These are phyloP conservation scores for Eriocheir sinensis DNA, from an alignment of 1,140 invertebrate genomes.

Conservation along the genomic window DNA sequence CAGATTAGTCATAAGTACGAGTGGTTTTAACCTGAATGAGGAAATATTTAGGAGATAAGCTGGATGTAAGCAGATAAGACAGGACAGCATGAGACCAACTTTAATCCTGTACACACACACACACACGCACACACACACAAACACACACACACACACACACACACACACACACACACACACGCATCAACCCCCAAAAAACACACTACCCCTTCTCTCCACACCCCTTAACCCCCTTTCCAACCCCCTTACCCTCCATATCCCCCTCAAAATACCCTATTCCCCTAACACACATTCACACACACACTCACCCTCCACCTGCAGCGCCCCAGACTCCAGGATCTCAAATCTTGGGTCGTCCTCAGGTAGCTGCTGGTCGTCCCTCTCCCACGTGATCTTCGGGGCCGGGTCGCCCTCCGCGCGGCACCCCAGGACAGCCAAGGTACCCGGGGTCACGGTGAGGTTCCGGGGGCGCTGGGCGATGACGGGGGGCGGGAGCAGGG, in stretches of 20 bases:
- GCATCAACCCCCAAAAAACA: background rate
- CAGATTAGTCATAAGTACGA: too few species aligned
- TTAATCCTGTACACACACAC: too few species aligned
- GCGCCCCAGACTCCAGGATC: conserved; percentile 87
- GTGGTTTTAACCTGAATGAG: too few species aligned
- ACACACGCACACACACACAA: background rate
- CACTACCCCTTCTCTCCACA: background rate
- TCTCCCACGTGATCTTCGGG: conserved; percentile 91
- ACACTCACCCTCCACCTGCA: conserved; percentile 89
- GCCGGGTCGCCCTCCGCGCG: conserved; percentile 87
- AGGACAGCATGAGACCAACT: too few species aligned
- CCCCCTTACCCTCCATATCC: background rate
- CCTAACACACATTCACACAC: background rate
- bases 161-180: background rate
- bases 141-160: background rate
- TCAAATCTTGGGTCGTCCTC: conserved; percentile 82
- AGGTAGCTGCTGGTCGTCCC: conserved; percentile 86
- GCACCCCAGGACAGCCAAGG: conserved; percentile 91
- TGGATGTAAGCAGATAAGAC: too few species aligned
- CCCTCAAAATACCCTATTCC: background rate
- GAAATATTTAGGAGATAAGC: too few species aligned
- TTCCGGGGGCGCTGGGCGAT: conserved; percentile 94
- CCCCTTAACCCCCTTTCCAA: background rate
- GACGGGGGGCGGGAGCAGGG: conserved; percentile 92
- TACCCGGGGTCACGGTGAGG: conserved; percentile 92